Evolutionary conservation across 2,888 invertebrate genomes (phyloP), one percentile per base, ranked within the genome.

Genomic region (Deilephila porcellus): DNA sequence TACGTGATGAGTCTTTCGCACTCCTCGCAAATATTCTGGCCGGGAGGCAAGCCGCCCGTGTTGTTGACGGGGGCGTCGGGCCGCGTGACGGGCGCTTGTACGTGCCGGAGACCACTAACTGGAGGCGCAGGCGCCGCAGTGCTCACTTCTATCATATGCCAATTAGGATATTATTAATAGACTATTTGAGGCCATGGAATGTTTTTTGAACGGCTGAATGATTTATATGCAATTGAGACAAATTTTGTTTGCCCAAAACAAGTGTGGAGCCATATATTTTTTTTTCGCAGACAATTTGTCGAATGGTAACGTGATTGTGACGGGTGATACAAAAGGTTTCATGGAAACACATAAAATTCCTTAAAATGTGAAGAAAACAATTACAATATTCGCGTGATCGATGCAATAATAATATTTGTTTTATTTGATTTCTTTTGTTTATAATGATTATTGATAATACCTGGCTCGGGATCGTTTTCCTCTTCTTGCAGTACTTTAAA

Each of bases 1-100:
- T 97, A 99, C 99, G 98, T 98, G 95, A 99, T 99, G 88, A 99
- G 97, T 88, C 99, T 97, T 93, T 99, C 99, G 96, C 99, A 99
- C 90, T 98, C 98, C 83, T 98, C 98, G 96, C 99, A 99, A 93
- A 98, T 97, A 95, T 98, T 98, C 95, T 98, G 98, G 87, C 98
- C 97, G 83, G 98, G 96, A 83, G 97, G 97, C 84, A 98, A 95
- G 88, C 97, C 97, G 84, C 96, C 96, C 83, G 96, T 96, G 88
- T 96, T 95, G 91, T 96, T 96, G 89, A 95, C 86, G 81, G 96
- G 96, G 76, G 93, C 93, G 83, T 95, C 93, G 84, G 96, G 96
- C 81, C 95, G 91, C 86, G 96, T 95, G 91, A 97, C 96, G 78
- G 98, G 98, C 80, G 98, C 97, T 81, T 95, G 93, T 84, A 98